Percentiles rank a stretch among this genome's conserved stretches.
phyloP scores from a whole-genome alignment of 1,140 invertebrate genomes.

The Spodoptera litura region DNA sequence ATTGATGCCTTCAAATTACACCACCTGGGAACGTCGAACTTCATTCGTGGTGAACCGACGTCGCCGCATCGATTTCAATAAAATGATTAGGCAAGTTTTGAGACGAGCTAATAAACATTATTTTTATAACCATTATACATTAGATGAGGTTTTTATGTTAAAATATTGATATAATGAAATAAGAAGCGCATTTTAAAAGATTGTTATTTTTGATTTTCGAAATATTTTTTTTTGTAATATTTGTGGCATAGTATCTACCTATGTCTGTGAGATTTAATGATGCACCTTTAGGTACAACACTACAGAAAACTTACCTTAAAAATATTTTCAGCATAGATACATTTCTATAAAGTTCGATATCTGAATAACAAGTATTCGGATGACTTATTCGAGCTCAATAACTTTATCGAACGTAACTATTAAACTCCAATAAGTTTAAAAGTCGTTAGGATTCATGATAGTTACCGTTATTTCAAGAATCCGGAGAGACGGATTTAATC shows the following conservation, averaged over 20 bases:
- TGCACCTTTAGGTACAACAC: no score
- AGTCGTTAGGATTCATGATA: background rate
- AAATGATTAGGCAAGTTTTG: background rate
- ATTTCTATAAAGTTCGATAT: background rate
- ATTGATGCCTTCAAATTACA: slow-evolving; percentile 3
- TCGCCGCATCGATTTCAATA: background rate
- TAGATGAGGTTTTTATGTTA: background rate
- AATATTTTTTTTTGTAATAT: background rate
- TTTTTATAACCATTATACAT: background rate
- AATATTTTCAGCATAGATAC: no score
- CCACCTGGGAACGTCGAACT: background rate
- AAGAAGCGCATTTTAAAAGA: background rate
- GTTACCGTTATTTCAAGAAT: slow-evolving; percentile 1
- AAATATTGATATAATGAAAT: background rate
- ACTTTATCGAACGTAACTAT: slow-evolving; percentile 8
- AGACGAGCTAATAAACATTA: background rate
- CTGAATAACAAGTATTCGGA: background rate
- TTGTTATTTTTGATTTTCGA: background rate
- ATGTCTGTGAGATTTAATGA: no score
- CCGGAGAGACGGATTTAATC: background rate
- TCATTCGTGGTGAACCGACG: background rate
- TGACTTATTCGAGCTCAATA: background rate
- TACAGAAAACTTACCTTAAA: no score
- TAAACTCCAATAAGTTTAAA: slow-evolving; percentile 10
- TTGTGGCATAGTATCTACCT: no score